phyloP scores from a whole-genome alignment of 1,140 invertebrate genomes.

The Brachionus angularis region DNA sequence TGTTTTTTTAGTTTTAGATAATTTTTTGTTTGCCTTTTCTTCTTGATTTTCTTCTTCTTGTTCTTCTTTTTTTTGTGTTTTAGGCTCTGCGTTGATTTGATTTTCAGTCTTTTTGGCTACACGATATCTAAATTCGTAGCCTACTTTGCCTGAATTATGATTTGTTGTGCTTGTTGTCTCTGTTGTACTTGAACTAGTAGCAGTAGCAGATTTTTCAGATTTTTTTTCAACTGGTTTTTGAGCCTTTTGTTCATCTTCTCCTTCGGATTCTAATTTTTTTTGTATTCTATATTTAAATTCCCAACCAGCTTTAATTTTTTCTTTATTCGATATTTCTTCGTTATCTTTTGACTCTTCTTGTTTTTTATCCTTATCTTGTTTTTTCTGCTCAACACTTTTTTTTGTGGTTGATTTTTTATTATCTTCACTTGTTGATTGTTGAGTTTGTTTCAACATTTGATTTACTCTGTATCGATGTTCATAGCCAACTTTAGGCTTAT shows the following conservation, averaged over 20 bases:
- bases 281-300: conserved; percentile 8
- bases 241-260: not conserved
- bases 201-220: not conserved
- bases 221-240: not conserved
- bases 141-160: conserved; percentile 15
- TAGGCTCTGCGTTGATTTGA: not conserved
- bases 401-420: not conserved
- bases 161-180: not conserved
- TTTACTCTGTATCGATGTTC: conserved; percentile 33
- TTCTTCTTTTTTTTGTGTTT: not conserved
- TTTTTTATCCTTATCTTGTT: not conserved
- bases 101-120: not conserved
- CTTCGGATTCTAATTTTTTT: not conserved
- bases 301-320: conserved; percentile 27
- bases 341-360: not conserved
- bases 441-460: not conserved
- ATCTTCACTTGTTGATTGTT: not conserved
- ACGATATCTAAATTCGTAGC: conserved; percentile 18
- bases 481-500: conserved; percentile 43
- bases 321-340: not conserved
- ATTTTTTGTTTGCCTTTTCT: conserved; percentile 7
- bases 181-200: too few species aligned
- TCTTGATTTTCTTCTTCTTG: not conserved
- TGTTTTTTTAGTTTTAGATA: too few species aligned
- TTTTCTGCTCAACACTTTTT: not conserved